Conservation (phyloP, 1,140 invertebrate genomes). For the Papilio polytes region DNA sequence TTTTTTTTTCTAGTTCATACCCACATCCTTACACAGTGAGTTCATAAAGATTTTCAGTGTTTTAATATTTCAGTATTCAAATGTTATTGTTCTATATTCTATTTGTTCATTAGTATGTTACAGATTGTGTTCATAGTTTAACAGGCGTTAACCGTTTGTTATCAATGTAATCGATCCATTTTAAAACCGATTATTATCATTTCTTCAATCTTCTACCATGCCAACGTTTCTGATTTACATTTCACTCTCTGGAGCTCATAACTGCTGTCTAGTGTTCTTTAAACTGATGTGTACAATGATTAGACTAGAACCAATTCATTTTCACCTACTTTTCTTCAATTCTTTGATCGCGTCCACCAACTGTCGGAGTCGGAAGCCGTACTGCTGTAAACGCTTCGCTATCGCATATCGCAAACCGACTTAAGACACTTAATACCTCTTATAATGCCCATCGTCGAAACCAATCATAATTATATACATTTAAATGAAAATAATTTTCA, state of each 20-base stretch:
- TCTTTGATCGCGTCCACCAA: constrained; percentile 30
- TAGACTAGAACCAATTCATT: neutral
- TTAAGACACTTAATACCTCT: constrained; percentile 14
- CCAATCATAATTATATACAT: constrained; percentile 43
- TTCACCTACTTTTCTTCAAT: neutral
- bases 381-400: constrained; percentile 28
- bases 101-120: neutral
- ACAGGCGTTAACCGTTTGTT: neutral
- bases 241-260: neutral
- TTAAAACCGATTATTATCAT: neutral
- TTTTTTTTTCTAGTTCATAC: neutral
- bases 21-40: too few relatives aligned
- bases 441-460: constrained; percentile 28
- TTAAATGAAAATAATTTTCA: constrained; percentile 41
- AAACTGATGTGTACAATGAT: neutral
- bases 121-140: neutral
- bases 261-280: neutral
- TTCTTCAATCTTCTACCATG: neutral
- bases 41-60: neutral
- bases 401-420: constrained; percentile 13
- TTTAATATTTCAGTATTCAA: neutral
- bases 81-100: neutral
- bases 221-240: neutral
- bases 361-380: constrained; percentile 32
- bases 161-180: neutral